Conservation (phyloP, 2,888 invertebrate genomes). For the Andrena bicolor region DNA sequence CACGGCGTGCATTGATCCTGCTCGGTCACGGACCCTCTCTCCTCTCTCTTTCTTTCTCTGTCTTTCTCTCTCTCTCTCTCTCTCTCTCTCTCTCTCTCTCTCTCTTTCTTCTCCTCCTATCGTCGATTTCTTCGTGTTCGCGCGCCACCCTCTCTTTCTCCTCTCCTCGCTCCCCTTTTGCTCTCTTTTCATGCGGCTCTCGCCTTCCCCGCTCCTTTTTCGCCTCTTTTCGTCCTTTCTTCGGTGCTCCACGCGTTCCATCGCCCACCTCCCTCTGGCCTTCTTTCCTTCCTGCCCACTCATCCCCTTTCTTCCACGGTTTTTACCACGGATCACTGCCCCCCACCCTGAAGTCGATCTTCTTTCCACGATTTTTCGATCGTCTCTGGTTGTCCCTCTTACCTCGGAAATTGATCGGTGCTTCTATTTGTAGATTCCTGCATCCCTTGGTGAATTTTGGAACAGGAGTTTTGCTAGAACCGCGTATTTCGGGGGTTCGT, state of each 20-base stretch:
- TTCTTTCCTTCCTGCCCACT: constrained; percentile 16
- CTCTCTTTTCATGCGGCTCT: constrained; percentile 22
- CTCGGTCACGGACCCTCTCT: constrained; percentile 83
- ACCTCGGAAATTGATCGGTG: no score
- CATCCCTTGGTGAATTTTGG: not conserved
- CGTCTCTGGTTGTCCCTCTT: constrained; percentile 1
- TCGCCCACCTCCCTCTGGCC: constrained; percentile 1
- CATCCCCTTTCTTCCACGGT: constrained; percentile 17
- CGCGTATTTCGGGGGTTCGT: not conserved
- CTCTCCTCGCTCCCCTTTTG: constrained; percentile 31
- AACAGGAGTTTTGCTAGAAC: not conserved
- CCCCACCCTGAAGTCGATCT: constrained; percentile 1
- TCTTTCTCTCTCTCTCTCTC: constrained; percentile 63
- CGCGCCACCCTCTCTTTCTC: constrained; percentile 50
- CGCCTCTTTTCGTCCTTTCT: constrained; percentile 12
- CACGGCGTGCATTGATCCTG: constrained; percentile 83
- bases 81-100: constrained; percentile 15
- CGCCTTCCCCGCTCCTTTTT: constrained; percentile 11
- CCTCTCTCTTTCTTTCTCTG: no score
- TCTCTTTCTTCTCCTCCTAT: constrained; percentile 5
- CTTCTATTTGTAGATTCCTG: not conserved
- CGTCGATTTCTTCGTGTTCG: constrained; percentile 44
- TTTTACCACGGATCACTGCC: constrained; percentile 5
- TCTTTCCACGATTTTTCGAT: not conserved
- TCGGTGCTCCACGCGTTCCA: constrained; percentile 17